Conservation (phyloP, 2,888 invertebrate genomes). For the Theretra japonica region DNA sequence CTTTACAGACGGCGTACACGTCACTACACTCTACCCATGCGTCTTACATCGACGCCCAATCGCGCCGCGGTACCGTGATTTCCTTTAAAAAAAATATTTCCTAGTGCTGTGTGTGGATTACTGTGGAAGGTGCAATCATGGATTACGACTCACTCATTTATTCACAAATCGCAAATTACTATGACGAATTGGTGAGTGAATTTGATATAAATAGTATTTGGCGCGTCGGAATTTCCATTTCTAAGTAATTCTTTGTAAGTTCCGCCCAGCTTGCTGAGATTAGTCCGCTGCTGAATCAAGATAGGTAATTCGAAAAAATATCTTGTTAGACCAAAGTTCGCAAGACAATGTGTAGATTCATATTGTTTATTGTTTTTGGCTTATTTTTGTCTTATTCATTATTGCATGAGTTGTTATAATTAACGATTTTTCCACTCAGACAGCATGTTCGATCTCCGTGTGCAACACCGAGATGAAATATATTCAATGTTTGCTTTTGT, state of each 20-base stretch:
- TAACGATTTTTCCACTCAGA: too few species aligned
- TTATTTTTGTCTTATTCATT: too few species aligned
- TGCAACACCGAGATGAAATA: too few species aligned
- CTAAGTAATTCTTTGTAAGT: background rate
- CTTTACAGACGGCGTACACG: slow-evolving; percentile 83
- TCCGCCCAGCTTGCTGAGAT: background rate
- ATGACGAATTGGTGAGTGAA: slow-evolving; percentile 84
- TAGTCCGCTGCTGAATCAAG: background rate
- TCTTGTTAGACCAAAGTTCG: background rate
- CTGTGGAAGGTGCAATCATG: slow-evolving; percentile 66
- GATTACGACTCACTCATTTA: slow-evolving; percentile 88
- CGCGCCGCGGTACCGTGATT: slow-evolving; percentile 27
- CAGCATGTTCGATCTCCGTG: too few species aligned
- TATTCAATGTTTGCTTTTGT: too few species aligned
- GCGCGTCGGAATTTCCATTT: background rate
- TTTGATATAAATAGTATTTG: background rate
- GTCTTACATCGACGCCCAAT: slow-evolving; percentile 78
- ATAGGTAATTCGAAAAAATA: background rate
- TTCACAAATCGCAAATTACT: slow-evolving; percentile 86
- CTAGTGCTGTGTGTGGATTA: slow-evolving; percentile 40
- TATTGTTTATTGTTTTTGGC: too few species aligned
- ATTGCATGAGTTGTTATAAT: background rate
- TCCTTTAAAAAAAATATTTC: slow-evolving; percentile 24
- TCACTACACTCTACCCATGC: slow-evolving; percentile 80
- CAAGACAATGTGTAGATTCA: too few species aligned